Conservation (phyloP, 2,113 vertebrate genomes). For the Seriola rivoliana region DNA sequence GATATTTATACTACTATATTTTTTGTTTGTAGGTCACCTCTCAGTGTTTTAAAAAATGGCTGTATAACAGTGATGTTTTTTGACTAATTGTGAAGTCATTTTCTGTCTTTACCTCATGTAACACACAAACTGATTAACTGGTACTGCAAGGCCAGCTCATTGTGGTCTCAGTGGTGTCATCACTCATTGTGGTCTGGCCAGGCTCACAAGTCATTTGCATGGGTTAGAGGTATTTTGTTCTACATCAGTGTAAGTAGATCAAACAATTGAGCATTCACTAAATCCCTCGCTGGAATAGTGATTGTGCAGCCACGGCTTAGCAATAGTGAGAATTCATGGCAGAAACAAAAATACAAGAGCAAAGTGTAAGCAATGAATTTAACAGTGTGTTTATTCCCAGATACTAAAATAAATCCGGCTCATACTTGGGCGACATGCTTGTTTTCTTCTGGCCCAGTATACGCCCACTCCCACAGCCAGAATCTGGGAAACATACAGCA, state of each 20-base stretch:
- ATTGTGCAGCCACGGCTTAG: neutral
- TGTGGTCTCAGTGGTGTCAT: constrained; percentile 7
- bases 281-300: neutral
- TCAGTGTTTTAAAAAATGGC: neutral
- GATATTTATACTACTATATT: neutral
- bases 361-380: too few relatives aligned
- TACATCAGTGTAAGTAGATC: neutral
- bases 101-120: neutral
- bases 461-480: too few relatives aligned
- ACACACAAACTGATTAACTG: neutral
- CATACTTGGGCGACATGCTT: too few relatives aligned
- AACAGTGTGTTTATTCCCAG: too few relatives aligned
- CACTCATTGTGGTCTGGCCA: constrained; percentile 2
- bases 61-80: neutral
- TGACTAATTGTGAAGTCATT: neutral
- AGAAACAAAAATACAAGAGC: neutral
- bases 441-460: too few relatives aligned
- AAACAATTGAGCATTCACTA: neutral
- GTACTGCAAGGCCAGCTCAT: neutral
- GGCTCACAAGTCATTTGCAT: constrained; percentile 1
- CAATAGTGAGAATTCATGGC: neutral
- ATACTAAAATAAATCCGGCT: too few relatives aligned
- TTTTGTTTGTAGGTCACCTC: neutral
- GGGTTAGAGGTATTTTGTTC: neutral
- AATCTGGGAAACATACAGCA: too few relatives aligned